These are phyloP conservation scores for Acomys russatus DNA, from an alignment of 2,797 vertebrate species.

Conservation along the genomic window DNA sequence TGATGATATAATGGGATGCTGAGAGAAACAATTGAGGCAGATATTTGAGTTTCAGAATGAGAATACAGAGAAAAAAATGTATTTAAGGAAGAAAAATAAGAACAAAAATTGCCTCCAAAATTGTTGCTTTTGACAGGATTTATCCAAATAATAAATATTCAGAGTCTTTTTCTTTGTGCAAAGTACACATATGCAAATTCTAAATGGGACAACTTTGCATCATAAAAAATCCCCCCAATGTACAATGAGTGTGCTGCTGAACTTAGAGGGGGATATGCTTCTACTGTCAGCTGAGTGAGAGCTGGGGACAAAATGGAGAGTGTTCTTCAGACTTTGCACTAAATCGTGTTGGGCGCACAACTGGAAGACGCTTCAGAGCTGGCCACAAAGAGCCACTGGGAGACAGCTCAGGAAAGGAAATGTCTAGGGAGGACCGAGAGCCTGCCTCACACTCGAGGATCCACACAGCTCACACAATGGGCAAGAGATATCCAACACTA, in stretches of 20 bases:
- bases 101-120: slow-evolving; percentile 45
- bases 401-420: background rate
- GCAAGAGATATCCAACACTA: background rate
- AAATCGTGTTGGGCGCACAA: background rate
- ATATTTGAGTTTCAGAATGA: slow-evolving; percentile 14
- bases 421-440: background rate
- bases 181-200: slow-evolving; percentile 18
- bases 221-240: background rate
- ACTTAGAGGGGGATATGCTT: background rate
- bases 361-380: background rate
- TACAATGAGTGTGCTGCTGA: background rate
- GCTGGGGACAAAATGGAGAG: slow-evolving; percentile 57
- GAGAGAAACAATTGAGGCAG: background rate
- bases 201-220: background rate
- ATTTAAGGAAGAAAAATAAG: slow-evolving; percentile 43
- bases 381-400: background rate
- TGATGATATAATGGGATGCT: background rate
- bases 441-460: background rate
- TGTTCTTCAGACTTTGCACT: slow-evolving; percentile 10
- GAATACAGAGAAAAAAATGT: slow-evolving; percentile 47
- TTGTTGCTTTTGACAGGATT: slow-evolving; percentile 4
- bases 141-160: slow-evolving; percentile 56
- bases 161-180: background rate
- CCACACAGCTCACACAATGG: background rate
- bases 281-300: background rate